These are phyloP conservation scores for Calliscelio sp. DNA, from an alignment of 2,888 invertebrate species.

Conservation along the genomic window DNA sequence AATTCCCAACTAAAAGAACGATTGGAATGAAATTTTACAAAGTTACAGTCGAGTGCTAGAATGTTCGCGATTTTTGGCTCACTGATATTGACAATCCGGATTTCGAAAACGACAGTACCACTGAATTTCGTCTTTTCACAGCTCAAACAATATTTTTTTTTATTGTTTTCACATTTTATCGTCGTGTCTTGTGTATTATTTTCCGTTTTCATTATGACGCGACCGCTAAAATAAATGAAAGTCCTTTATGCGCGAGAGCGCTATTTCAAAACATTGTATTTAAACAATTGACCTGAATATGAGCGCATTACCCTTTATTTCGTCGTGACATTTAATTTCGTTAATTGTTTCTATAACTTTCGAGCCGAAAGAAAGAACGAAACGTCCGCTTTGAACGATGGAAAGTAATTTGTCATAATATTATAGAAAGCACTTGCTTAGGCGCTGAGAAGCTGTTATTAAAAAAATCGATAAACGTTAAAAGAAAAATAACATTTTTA, in stretches of 20 bases:
- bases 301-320: conserved; percentile 26
- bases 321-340: conserved; percentile 29
- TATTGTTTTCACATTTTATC: not conserved
- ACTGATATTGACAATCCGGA: conserved; percentile 4
- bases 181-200: conserved; percentile 12
- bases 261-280: conserved; percentile 27
- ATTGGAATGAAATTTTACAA: too few relatives aligned
- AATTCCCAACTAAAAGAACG: too few relatives aligned
- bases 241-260: conserved; percentile 23
- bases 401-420: conserved; percentile 33
- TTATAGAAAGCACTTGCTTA: conserved; percentile 16
- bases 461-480: conserved; percentile 43
- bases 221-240: conserved; percentile 25
- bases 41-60: too few relatives aligned
- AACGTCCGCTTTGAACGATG: conserved; percentile 8
- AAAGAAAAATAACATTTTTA: conserved; percentile 41
- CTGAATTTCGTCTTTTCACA: conserved; percentile 13
- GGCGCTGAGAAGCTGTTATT: conserved; percentile 16
- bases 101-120: conserved; percentile 12
- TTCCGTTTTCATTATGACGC: conserved; percentile 29
- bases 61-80: not conserved
- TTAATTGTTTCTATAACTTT: conserved; percentile 43
- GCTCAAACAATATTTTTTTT: not conserved
- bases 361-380: conserved; percentile 18
- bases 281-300: conserved; percentile 36